Conservation (phyloP, 2,797 vertebrate species). For the Enteromius afrohamiltoni region DNA sequence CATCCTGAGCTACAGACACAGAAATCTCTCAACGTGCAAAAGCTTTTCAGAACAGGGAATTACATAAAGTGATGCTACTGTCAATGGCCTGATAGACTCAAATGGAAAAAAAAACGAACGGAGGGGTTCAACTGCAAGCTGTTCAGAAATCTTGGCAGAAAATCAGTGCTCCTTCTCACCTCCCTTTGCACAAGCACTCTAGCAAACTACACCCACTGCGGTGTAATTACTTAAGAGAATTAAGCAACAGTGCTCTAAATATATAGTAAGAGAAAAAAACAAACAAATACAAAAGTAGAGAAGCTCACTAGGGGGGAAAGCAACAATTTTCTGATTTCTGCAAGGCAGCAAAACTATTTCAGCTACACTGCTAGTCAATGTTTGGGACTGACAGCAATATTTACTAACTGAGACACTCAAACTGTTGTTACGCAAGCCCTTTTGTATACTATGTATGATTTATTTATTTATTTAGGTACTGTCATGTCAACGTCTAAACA, state of each 20-base stretch:
- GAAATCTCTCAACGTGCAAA: slow-evolving; percentile 81
- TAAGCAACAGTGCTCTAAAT: slow-evolving; percentile 64
- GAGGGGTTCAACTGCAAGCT: slow-evolving; percentile 66
- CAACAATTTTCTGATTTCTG: slow-evolving; percentile 35
- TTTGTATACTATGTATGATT: not conserved
- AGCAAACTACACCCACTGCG: slow-evolving; percentile 64
- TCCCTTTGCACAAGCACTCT: slow-evolving; percentile 64
- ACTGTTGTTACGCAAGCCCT: not conserved
- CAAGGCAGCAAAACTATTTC: slow-evolving; percentile 68
- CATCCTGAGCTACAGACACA: slow-evolving; percentile 64
- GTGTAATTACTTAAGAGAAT: slow-evolving; percentile 71
- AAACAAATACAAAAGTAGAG: slow-evolving; percentile 49
- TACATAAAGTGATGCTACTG: slow-evolving; percentile 85
- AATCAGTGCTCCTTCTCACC: slow-evolving; percentile 66
- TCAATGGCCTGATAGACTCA: slow-evolving; percentile 84
- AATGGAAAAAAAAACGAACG: slow-evolving; percentile 51
- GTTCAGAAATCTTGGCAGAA: slow-evolving; percentile 73
- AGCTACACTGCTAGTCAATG: slow-evolving; percentile 46
- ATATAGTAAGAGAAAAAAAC: slow-evolving; percentile 65
- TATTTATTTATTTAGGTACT: not conserved
- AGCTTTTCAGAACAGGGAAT: slow-evolving; percentile 86
- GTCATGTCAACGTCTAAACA: not conserved
- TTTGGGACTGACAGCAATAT: not conserved
- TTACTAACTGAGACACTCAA: not conserved
- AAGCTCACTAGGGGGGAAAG: slow-evolving; percentile 16